phyloP scores from a whole-genome alignment of 2,888 invertebrate species.

The Lasioglossum leucozonium region DNA sequence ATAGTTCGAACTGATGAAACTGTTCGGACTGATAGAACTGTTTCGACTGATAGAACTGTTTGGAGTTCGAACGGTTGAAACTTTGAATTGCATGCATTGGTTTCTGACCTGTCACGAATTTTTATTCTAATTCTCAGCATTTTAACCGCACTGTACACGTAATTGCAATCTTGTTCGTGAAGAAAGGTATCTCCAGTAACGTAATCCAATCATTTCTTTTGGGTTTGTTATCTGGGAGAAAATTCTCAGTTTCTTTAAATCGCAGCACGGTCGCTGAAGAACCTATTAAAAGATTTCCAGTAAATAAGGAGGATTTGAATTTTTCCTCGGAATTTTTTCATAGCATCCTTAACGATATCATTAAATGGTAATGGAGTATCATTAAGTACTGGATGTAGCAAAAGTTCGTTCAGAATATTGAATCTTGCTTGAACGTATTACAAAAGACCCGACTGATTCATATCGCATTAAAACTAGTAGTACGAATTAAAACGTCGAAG shows the following conservation, averaged over 20 bases:
- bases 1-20: neutral
- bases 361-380: neutral
- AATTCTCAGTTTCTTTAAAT: neutral
- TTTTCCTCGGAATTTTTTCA: neutral
- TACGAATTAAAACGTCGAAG: neutral
- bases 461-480: neutral
- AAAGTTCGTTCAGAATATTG: neutral
- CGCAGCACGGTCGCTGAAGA: neutral
- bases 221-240: neutral
- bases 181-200: neutral
- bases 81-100: neutral
- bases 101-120: neutral
- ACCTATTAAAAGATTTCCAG: neutral
- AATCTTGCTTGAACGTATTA: neutral
- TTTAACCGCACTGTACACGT: too few species aligned
- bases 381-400: neutral
- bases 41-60: neutral
- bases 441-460: too few species aligned
- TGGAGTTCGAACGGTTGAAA: neutral
- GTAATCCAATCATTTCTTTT: neutral
- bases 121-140: too few species aligned
- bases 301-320: neutral
- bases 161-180: neutral
- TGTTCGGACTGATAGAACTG: neutral
- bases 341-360: neutral